Percentiles rank a stretch among this genome's conserved stretches.
Conservation (phyloP, 2,797 vertebrate species). For the Mus minutoides region DNA sequence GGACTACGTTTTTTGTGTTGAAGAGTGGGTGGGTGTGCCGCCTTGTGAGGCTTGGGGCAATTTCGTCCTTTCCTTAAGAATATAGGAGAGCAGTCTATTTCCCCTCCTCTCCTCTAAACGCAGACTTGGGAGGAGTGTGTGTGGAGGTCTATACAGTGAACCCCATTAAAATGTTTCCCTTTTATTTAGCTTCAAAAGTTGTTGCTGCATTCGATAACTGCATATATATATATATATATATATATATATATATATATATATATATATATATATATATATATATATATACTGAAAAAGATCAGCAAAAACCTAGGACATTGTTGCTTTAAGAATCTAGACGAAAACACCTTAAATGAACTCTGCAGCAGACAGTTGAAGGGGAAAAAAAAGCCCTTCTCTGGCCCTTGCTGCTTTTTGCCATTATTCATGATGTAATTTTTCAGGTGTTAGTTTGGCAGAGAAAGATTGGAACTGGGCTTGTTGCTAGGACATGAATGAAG, state of each 20-base stretch:
- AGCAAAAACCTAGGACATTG: constrained; percentile 49
- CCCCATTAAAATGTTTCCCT: neutral
- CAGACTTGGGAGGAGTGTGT: neutral
- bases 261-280: no score
- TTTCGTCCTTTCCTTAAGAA: constrained; percentile 13
- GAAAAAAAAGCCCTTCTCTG: constrained; percentile 71
- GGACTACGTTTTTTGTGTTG: neutral
- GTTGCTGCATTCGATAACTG: neutral
- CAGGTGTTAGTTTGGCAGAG: constrained; percentile 92
- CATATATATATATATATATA: neutral
- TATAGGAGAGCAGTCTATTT: neutral
- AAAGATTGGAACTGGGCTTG: constrained; percentile 90
- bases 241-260: no score
- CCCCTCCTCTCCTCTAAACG: constrained; percentile 1
- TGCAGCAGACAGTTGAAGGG: constrained; percentile 83
- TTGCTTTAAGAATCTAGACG: constrained; percentile 88
- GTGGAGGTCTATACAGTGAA: neutral
- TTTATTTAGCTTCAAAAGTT: constrained; percentile 16
- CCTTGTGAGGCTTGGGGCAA: constrained; percentile 44
- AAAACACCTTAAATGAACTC: constrained; percentile 89
- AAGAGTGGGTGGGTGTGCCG: constrained; percentile 39
- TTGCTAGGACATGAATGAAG: constrained; percentile 96
- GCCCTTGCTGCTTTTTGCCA: constrained; percentile 88
- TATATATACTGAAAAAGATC: constrained; percentile 29
- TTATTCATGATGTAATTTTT: constrained; percentile 94